Conservation (phyloP, 1,140 invertebrate genomes). For the Zaprionus kolodkinae region DNA sequence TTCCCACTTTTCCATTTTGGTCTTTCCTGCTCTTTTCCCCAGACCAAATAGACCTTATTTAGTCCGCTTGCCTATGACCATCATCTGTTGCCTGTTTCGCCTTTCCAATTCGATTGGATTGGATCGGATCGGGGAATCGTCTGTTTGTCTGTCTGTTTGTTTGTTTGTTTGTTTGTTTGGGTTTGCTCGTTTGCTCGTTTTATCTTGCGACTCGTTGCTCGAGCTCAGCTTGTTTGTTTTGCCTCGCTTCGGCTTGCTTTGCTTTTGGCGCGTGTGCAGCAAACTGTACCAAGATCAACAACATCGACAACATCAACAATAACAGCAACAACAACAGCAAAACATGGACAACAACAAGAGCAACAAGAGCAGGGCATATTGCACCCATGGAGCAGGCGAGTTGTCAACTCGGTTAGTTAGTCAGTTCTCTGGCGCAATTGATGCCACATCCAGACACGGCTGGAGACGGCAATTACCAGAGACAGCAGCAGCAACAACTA, state of each 20-base stretch:
- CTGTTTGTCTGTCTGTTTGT: constrained; percentile 17
- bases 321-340: constrained; percentile 25
- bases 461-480: constrained; percentile 16
- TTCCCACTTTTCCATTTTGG: neutral
- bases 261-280: constrained; percentile 70
- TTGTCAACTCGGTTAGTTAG: constrained; percentile 3
- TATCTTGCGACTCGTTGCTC: constrained; percentile 18
- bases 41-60: constrained; percentile 38
- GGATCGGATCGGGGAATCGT: constrained; percentile 10
- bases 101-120: constrained; percentile 15
- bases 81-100: neutral
- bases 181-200: constrained; percentile 36
- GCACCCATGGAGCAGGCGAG: neutral
- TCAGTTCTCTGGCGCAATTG: neutral
- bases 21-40: neutral
- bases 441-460: neutral
- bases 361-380: constrained; percentile 10
- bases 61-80: constrained; percentile 9
- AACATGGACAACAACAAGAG: constrained; percentile 28
- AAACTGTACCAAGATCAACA: constrained; percentile 69
- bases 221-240: constrained; percentile 15
- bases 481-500: constrained; percentile 41
- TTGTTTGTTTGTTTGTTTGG: constrained; percentile 11
- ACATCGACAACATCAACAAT: constrained; percentile 31
- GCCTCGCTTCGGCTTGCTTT: constrained; percentile 48